phyloP scores from a whole-genome alignment of 2,113 vertebrate genomes.

The Trematomus loennbergii region DNA sequence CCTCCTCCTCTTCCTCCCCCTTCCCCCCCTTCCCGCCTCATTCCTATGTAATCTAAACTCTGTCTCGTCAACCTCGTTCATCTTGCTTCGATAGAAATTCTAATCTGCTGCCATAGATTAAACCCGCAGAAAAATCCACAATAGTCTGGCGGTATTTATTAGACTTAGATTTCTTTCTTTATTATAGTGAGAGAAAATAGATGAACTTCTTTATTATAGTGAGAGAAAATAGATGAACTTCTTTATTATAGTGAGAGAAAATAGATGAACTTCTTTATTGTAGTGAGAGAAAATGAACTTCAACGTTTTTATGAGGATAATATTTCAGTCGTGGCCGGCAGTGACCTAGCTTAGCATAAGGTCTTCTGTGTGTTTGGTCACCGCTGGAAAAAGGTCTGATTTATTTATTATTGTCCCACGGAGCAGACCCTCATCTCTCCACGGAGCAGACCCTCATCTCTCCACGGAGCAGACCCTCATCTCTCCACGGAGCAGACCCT shows the following conservation, averaged over 20 bases:
- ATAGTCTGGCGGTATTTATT: slow-evolving; percentile 43
- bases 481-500: slow-evolving; percentile 12
- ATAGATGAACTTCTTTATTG: too few species aligned
- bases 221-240: too few species aligned
- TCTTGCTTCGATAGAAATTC: slow-evolving; percentile 12
- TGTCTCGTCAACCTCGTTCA: slow-evolving; percentile 38
- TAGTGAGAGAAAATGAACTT: too few species aligned
- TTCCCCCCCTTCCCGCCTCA: slow-evolving; percentile 9
- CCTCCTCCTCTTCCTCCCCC: not conserved
- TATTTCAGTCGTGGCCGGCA: slow-evolving; percentile 41
- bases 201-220: too few species aligned
- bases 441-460: slow-evolving; percentile 31
- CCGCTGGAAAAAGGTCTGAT: slow-evolving; percentile 39
- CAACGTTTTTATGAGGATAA: slow-evolving; percentile 54
- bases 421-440: too few species aligned
- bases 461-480: slow-evolving; percentile 28
- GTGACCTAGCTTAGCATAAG: slow-evolving; percentile 57
- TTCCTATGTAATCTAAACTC: slow-evolving; percentile 46
- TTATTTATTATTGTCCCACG: slow-evolving; percentile 36
- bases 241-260: too few species aligned
- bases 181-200: too few species aligned
- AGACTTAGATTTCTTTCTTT: slow-evolving; percentile 59
- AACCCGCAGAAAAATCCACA: slow-evolving; percentile 25
- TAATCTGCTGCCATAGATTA: slow-evolving; percentile 51
- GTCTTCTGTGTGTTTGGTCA: slow-evolving; percentile 43